Conservation (phyloP, 2,888 invertebrate genomes). For the Panorpa germanica region DNA sequence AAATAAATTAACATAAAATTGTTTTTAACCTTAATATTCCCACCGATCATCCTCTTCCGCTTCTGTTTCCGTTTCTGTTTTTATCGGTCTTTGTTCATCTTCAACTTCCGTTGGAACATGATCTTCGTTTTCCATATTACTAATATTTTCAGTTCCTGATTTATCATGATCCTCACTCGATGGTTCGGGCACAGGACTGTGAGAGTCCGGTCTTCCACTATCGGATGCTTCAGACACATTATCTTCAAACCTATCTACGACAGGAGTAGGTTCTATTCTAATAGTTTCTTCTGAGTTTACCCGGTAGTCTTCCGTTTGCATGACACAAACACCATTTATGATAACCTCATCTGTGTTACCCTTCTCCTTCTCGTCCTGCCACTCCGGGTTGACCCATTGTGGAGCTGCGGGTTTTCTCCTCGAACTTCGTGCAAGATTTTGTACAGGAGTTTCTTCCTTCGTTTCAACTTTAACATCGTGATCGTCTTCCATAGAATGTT, state of each 20-base stretch:
- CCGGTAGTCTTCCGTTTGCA: conserved; percentile 61
- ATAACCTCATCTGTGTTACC: conserved; percentile 54
- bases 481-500: conserved; percentile 18
- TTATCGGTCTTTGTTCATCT: conserved; percentile 21
- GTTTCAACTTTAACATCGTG: conserved; percentile 17
- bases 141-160: conserved; percentile 13
- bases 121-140: conserved; percentile 8
- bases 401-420: conserved; percentile 89
- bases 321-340: conserved; percentile 85
- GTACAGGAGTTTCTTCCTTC: conserved; percentile 17
- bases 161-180: conserved; percentile 10
- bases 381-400: conserved; percentile 93
- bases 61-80: conserved; percentile 28
- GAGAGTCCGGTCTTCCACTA: conserved; percentile 20
- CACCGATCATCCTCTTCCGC: conserved; percentile 35
- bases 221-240: conserved; percentile 29
- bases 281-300: conserved; percentile 45
- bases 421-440: conserved; percentile 36
- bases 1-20: too few species aligned
- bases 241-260: conserved; percentile 37
- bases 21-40: conserved; percentile 40
- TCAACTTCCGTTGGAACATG: conserved; percentile 13
- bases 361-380: conserved; percentile 46
- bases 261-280: conserved; percentile 58
- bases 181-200: not conserved